These are phyloP conservation scores for Coregonus sp. DNA, from an alignment of 2,797 vertebrate species.

Conservation along the genomic window DNA sequence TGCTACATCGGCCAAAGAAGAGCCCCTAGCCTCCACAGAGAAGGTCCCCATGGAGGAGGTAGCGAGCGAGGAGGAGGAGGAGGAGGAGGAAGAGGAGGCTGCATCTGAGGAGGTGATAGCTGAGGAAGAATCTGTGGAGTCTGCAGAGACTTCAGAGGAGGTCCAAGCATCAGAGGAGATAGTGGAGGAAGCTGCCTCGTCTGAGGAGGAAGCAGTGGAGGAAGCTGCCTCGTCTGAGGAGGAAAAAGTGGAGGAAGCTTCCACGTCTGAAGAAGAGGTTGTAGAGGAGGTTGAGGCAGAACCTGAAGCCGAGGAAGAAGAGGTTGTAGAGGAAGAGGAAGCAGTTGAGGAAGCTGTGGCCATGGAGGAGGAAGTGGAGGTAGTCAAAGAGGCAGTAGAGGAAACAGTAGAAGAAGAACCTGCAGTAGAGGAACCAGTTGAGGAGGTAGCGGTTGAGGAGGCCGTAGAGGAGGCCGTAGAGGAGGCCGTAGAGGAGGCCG, in stretches of 20 bases:
- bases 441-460: no score
- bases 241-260: neutral
- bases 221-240: conserved; percentile 16
- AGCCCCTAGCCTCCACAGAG: conserved; percentile 8
- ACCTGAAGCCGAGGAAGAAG: neutral
- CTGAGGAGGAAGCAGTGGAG: conserved; percentile 15
- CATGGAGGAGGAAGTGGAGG: conserved; percentile 3
- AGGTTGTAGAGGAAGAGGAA: conserved; percentile 21
- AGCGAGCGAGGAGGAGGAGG: conserved; percentile 18
- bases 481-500: no score
- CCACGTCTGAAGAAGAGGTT: neutral
- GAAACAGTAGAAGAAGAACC: conserved; percentile 15
- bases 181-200: conserved; percentile 2
- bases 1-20: conserved; percentile 25
- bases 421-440: neutral
- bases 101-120: conserved; percentile 16
- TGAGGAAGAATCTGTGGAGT: conserved; percentile 33
- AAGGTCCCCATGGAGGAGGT: conserved; percentile 20
- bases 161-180: conserved; percentile 27
- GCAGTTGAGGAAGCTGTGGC: conserved; percentile 1
- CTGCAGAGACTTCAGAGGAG: conserved; percentile 21
- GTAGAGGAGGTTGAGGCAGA: conserved; percentile 3
- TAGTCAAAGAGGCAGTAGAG: conserved; percentile 27
- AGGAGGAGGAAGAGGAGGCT: conserved; percentile 23
- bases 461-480: no score